A percentile compares a stretch with the other conserved stretches of the same genome.
phyloP scores from a whole-genome alignment of 2,888 invertebrate genomes.

The Lasioglossum morio region DNA sequence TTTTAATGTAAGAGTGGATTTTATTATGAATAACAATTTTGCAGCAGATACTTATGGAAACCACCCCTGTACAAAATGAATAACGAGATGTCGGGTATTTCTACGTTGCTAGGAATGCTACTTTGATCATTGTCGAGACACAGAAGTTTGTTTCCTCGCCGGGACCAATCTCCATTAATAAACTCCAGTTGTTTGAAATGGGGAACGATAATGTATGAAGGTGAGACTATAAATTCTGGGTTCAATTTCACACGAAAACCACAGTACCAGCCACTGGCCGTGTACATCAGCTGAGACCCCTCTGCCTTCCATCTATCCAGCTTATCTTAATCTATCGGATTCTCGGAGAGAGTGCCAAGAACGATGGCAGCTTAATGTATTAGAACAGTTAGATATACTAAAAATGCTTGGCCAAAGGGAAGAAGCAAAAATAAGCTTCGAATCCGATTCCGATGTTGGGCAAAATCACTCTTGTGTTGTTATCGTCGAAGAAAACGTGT shows the following conservation, averaged over 20 bases:
- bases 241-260: conserved; percentile 49
- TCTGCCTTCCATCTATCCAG: conserved; percentile 56
- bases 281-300: conserved; percentile 30
- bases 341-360: conserved; percentile 45
- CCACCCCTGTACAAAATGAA: background rate
- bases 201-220: conserved; percentile 30
- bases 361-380: conserved; percentile 53
- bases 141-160: background rate
- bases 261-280: conserved; percentile 22
- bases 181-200: background rate
- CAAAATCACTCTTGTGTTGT: background rate
- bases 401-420: background rate
- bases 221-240: conserved; percentile 36
- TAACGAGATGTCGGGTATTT: background rate
- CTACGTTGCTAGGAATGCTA: background rate
- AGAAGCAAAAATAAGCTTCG: background rate
- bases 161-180: background rate
- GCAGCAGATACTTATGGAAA: background rate
- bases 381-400: background rate
- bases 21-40: too few species aligned
- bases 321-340: conserved; percentile 64
- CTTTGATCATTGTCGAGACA: background rate
- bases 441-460: background rate
- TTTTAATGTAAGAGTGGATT: too few species aligned
- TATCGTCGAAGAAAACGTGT: too few species aligned